Conservation (phyloP, 1,140 invertebrate species). For the Ctenoplectra terminalis region DNA sequence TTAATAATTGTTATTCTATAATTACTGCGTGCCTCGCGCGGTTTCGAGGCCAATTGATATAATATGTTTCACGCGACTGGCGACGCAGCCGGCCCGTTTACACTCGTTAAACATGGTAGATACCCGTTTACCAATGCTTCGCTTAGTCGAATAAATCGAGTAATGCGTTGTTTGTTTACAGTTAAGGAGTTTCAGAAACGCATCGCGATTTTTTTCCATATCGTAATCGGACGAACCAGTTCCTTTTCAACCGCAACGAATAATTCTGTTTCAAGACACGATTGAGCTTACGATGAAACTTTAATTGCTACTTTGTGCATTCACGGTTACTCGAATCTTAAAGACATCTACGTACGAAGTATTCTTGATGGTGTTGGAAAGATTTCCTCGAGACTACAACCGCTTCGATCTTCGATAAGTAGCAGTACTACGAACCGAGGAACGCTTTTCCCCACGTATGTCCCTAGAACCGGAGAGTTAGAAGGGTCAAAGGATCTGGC, state of each 20-base stretch:
- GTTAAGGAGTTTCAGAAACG: background rate
- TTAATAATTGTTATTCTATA: conserved; percentile 59
- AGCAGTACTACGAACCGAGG: too few species aligned
- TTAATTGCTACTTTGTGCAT: conserved; percentile 36
- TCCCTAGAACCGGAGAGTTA: background rate
- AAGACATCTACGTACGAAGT: conserved; percentile 9
- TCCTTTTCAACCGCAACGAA: too few species aligned
- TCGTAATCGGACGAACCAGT: too few species aligned
- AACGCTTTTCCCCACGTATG: too few species aligned
- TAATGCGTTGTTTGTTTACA: background rate
- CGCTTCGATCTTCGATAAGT: background rate
- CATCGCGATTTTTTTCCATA: too few species aligned
- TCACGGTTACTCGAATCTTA: conserved; percentile 13
- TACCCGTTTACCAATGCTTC: conserved; percentile 40
- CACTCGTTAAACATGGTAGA: conserved; percentile 42
- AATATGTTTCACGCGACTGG: conserved; percentile 40
- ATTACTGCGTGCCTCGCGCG: conserved; percentile 41
- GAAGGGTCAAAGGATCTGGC: background rate
- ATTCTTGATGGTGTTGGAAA: background rate
- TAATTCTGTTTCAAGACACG: too few species aligned
- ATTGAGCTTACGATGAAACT: conserved; percentile 10
- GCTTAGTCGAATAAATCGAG: conserved; percentile 39
- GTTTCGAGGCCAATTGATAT: conserved; percentile 44
- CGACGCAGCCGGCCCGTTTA: conserved; percentile 28
- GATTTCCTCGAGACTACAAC: background rate